A percentile compares a stretch with the other conserved stretches of the same genome.
Conservation (phyloP, 2,888 invertebrate genomes). For the Plebejus anna region DNA sequence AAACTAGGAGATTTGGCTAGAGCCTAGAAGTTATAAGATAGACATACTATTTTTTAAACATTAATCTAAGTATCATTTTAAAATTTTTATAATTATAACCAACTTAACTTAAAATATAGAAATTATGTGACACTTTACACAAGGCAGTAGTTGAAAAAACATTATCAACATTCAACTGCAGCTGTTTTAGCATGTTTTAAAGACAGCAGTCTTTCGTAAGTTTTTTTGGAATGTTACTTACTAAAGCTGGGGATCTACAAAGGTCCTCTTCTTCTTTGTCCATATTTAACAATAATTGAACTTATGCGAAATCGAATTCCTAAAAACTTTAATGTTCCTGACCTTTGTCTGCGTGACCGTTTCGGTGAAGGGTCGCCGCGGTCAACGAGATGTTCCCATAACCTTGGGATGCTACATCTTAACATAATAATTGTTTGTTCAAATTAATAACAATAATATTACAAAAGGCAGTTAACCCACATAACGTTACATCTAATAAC, state of each 20-base stretch:
- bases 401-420: not conserved
- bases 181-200: too few relatives aligned
- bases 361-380: not conserved
- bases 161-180: too few relatives aligned
- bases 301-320: not conserved
- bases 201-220: too few relatives aligned
- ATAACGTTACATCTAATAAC: not conserved
- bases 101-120: too few relatives aligned
- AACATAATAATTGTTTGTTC: not conserved
- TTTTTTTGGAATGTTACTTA: too few relatives aligned
- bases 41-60: too few relatives aligned
- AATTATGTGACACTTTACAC: too few relatives aligned
- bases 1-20: not conserved
- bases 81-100: too few relatives aligned
- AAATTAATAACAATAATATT: constrained; percentile 7
- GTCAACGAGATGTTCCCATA: constrained; percentile 1
- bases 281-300: not conserved
- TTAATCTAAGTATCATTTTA: too few relatives aligned
- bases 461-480: constrained; percentile 11
- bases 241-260: too few relatives aligned
- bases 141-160: too few relatives aligned
- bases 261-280: not conserved
- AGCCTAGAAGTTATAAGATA: too few relatives aligned
- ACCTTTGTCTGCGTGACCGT: not conserved
- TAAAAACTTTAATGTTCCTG: not conserved